Conservation (phyloP, 2,797 vertebrate genomes). For the Cirrhinus molitorella region DNA sequence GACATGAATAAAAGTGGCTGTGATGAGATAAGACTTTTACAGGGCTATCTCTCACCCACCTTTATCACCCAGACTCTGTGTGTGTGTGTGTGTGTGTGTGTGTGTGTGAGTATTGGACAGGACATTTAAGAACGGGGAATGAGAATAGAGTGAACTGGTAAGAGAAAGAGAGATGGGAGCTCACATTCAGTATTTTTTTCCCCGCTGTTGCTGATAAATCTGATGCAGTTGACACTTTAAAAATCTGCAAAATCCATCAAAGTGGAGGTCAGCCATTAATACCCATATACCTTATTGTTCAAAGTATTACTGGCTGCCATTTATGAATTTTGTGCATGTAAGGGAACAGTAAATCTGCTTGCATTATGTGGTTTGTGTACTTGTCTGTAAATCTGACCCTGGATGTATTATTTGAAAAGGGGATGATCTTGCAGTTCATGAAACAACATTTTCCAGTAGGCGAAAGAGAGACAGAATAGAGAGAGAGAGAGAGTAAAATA, state of each 20-base stretch:
- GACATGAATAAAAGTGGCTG: slow-evolving; percentile 99
- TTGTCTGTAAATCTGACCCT: slow-evolving; percentile 24
- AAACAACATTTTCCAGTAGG: slow-evolving; percentile 38
- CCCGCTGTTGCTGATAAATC: not conserved
- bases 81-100: slow-evolving; percentile 37
- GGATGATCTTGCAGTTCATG: slow-evolving; percentile 20
- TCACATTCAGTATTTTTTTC: not conserved
- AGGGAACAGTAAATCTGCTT: slow-evolving; percentile 28
- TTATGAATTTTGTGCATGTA: slow-evolving; percentile 27
- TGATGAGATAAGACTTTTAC: slow-evolving; percentile 85
- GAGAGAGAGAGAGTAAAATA: slow-evolving; percentile 44
- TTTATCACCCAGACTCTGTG: slow-evolving; percentile 7
- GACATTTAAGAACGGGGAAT: slow-evolving; percentile 13
- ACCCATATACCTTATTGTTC: not conserved
- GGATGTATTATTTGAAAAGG: slow-evolving; percentile 28
- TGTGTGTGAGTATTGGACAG: slow-evolving; percentile 30
- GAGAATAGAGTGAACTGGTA: slow-evolving; percentile 6
- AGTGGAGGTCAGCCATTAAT: slow-evolving; percentile 1
- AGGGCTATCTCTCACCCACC: slow-evolving; percentile 46
- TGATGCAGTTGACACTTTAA: not conserved
- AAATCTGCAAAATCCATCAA: slow-evolving; percentile 29
- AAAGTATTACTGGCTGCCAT: not conserved
- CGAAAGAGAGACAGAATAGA: slow-evolving; percentile 6
- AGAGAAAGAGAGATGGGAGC: slow-evolving; percentile 19
- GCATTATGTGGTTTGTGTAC: not conserved